phyloP scores from a whole-genome alignment of 2,888 invertebrate species.

The Patella ulyssiponensis region DNA sequence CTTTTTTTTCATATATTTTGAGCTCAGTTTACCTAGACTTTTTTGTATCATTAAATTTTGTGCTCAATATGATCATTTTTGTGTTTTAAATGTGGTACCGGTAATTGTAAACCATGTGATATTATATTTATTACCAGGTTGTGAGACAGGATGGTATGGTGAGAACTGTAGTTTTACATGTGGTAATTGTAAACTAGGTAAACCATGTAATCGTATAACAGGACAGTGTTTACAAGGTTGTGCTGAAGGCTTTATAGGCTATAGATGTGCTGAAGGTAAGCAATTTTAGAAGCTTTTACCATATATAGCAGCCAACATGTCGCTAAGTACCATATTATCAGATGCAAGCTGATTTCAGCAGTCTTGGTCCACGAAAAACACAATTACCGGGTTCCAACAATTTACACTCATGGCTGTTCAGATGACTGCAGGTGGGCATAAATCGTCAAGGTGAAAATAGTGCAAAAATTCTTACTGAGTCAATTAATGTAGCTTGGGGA shows the following conservation, averaged over 20 bases:
- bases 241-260: constrained; percentile 48
- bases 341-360: neutral
- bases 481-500: too few species aligned
- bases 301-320: neutral
- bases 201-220: constrained; percentile 52
- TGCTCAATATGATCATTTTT: too few species aligned
- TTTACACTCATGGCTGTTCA: neutral
- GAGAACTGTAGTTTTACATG: constrained; percentile 51
- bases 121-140: constrained; percentile 38
- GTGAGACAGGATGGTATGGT: constrained; percentile 51
- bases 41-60: too few species aligned
- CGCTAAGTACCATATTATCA: neutral
- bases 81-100: too few species aligned
- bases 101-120: too few species aligned
- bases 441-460: too few species aligned
- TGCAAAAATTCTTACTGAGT: too few species aligned
- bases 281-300: too few species aligned
- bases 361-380: neutral
- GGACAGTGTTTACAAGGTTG: constrained; percentile 57
- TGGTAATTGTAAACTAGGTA: constrained; percentile 48
- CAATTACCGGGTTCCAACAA: neutral
- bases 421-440: constrained; percentile 2
- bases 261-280: constrained; percentile 44
- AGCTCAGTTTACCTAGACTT: too few species aligned
- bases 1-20: too few species aligned